phyloP scores from a whole-genome alignment of 1,140 invertebrate species.

The Cydia fagiglandana region DNA sequence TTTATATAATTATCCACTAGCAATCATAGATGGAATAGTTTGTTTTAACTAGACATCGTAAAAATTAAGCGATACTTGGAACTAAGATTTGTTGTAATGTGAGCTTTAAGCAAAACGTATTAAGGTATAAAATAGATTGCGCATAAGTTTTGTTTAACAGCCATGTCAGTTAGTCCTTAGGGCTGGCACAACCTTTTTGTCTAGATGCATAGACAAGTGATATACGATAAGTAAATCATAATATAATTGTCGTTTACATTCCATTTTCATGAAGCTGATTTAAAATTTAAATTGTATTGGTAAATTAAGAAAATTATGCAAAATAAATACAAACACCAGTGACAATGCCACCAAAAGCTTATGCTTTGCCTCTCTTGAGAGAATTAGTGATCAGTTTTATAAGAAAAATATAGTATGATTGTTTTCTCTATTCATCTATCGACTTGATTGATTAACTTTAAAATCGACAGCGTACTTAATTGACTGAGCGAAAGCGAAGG shows the following conservation, averaged over 20 bases:
- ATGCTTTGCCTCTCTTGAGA: too few relatives aligned
- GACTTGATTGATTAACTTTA: too few relatives aligned
- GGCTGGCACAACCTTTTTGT: constrained; percentile 24
- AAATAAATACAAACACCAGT: neutral
- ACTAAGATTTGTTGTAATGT: neutral
- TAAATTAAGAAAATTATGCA: neutral
- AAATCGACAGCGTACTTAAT: too few relatives aligned
- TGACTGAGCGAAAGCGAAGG: too few relatives aligned
- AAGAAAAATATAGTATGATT: too few relatives aligned
- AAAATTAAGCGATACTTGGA: constrained; percentile 34
- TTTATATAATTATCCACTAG: neutral
- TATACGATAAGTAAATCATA: constrained; percentile 15
- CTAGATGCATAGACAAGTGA: constrained; percentile 26
- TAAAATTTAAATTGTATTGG: neutral
- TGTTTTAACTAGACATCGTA: constrained; percentile 31
- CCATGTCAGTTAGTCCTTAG: constrained; percentile 21
- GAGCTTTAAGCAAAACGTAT: neutral
- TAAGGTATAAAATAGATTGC: neutral
- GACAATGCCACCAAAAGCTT: too few relatives aligned
- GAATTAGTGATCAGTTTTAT: too few relatives aligned
- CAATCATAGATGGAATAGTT: constrained; percentile 31
- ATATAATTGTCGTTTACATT: neutral
- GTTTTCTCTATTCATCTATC: too few relatives aligned
- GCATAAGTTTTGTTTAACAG: neutral
- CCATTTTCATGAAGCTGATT: neutral